Base-by-base conservation (phyloP, 2,888 invertebrate species). In the Eucriotettix oculatus region DNA sequence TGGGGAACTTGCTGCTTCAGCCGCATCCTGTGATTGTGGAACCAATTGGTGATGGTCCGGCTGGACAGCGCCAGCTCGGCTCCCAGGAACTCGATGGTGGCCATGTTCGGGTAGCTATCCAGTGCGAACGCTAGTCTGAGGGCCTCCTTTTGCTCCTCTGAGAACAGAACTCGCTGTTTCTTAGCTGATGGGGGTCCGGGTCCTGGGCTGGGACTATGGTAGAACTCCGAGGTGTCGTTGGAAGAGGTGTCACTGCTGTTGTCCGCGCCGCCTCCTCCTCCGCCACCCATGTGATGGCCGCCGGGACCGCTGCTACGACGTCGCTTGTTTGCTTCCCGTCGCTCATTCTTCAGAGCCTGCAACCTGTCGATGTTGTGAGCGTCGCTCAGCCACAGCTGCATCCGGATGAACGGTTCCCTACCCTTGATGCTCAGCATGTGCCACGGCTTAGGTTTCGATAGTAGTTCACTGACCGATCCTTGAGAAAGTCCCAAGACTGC, bases 1-100 rank as follows among this genome's bases (percentile, higher is more conserved):
- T 90, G 90, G 1, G 90, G 89, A 58, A 85, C 84, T 48, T 90
- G 90, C 71, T 92, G 91, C 75, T 97, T 97, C 71, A 95, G 82
- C 64, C 99, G 83, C 94, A 99, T 99, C 68, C 99, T 85, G 73
- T 99, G 97, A 74, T 99, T 99, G 79, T 99, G 98, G 80, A 99
- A 99, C 99, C 99, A 99, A 75, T 99, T 99, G 63, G 96, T 96
- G 69, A 99, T 97, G 59, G 98, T 98, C 67, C 98, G 82, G 58
- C 95, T 88, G 10, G 94, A 91, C 52, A 99, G 79, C 10, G 87
- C 89, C 60, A 99, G 77, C 73, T 96, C 95, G 42, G 84, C 83
- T 42, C 97, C 95, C 61, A 99, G 79, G 71, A 94, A 94, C 72
- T 98, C 97, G 66, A 98, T 95, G 61, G 95, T 94, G 40, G 90